A percentile compares a stretch with the other conserved stretches of the same genome.
These are phyloP conservation scores for Meiosimyza decipiens DNA, from an alignment of 2,888 invertebrate genomes.

Conservation along the genomic window DNA sequence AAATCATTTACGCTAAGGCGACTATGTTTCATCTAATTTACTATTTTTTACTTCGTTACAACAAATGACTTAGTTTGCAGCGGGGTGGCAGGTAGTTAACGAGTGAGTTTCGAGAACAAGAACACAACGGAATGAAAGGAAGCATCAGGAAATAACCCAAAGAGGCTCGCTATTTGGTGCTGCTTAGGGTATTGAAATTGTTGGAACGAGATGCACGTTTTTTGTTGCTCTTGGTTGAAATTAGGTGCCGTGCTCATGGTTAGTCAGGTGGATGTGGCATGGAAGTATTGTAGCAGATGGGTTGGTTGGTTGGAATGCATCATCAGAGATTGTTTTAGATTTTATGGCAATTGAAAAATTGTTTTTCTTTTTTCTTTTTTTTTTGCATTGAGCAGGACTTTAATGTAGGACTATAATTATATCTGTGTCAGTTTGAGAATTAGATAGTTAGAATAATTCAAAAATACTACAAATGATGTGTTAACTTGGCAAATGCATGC, in stretches of 20 bases:
- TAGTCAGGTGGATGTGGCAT: background rate
- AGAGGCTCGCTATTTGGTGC: background rate
- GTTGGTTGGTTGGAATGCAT: slow-evolving; percentile 22
- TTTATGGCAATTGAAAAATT: slow-evolving; percentile 29
- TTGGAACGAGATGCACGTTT: background rate
- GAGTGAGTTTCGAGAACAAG: too few species aligned
- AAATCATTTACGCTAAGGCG: too few species aligned
- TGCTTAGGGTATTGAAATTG: background rate
- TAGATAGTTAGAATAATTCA: too few species aligned
- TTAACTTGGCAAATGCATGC: too few species aligned
- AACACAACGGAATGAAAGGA: too few species aligned
- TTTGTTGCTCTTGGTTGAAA: slow-evolving; percentile 4
- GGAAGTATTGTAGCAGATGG: background rate
- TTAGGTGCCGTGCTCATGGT: background rate
- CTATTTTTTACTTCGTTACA: too few species aligned
- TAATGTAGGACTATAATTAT: background rate
- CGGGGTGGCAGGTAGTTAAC: too few species aligned
- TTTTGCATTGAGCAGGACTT: background rate
- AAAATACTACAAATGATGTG: too few species aligned
- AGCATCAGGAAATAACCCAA: too few species aligned
- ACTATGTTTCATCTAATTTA: too few species aligned
- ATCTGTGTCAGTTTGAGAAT: too few species aligned
- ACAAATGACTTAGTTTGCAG: too few species aligned
- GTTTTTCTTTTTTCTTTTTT: background rate
- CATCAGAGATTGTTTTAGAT: slow-evolving; percentile 32